Evolutionary conservation across 2,113 vertebrate genomes (phyloP).

Genomic region (Hippocampus mohnikei): DNA sequence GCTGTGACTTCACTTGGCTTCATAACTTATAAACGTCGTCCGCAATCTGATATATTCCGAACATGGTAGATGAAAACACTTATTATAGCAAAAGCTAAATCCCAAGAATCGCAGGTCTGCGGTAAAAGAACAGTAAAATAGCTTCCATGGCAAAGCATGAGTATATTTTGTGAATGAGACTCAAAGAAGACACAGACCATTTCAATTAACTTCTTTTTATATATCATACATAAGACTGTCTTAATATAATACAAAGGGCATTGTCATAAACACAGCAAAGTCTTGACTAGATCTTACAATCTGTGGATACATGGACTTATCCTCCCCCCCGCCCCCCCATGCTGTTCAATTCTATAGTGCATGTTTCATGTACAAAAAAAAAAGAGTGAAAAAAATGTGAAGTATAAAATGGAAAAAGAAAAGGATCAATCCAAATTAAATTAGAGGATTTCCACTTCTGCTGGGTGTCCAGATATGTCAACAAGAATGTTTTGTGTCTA

Average conservation of each 20-base stretch:
- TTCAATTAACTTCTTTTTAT: conserved; percentile 99
- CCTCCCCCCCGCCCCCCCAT: conserved; percentile 85
- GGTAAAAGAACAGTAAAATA: neutral
- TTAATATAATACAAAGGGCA: conserved; percentile 99
- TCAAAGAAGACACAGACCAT: conserved; percentile 85
- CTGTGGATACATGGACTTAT: conserved; percentile 99
- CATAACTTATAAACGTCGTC: too few species aligned
- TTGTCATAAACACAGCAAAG: conserved; percentile 99
- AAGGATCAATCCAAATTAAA: conserved; percentile 68
- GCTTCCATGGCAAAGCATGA: neutral
- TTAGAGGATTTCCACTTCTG: conserved; percentile 70
- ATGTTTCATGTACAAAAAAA: conserved; percentile 96
- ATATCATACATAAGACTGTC: conserved; percentile 99
- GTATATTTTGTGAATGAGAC: neutral
- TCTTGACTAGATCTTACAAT: conserved; percentile 99
- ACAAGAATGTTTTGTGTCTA: conserved; percentile 69
- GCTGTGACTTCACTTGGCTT: fast-evolving
- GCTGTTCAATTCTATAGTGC: conserved; percentile 99
- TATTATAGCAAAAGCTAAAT: too few species aligned
- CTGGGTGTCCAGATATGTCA: conserved; percentile 71
- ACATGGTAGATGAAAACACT: too few species aligned
- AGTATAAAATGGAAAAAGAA: conserved; percentile 72
- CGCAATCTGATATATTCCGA: too few species aligned
- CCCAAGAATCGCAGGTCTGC: neutral
- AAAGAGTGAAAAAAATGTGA: conserved; percentile 78